Evolutionary conservation across 2,888 invertebrate genomes (phyloP), one percentile per base, ranked within the genome.

Genomic region (Mythimna vitellina): DNA sequence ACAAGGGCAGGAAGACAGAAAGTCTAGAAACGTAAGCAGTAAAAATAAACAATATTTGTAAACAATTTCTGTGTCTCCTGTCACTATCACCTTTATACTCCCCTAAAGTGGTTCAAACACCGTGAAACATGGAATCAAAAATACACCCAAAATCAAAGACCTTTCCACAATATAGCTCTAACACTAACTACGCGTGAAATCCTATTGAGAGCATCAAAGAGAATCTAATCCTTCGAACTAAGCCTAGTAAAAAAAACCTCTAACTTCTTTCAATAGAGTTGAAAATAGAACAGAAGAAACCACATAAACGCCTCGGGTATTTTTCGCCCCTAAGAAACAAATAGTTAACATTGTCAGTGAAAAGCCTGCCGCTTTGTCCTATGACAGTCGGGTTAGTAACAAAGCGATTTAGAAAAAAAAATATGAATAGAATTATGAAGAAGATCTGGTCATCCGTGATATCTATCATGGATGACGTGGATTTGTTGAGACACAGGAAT

Each of bases 131-230:
- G 92, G 88, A 94, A 95, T 96, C 95, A 96, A 96, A 95, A 94
- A 95, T 94, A 94, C 92, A 95, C 94, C 93, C 90, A 87, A 89
- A 94, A 94, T 96, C 95, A 96, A 96, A 95, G 94, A 89, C 90
- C 87, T 91, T 92, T 95, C 92, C 93, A 92, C 92, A 92, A 91
- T 95, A 93, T 93, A 95, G 91, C 93, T 93, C 92, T 91, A 92
- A 89, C 92, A 93, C 94, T 95, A 95, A 95, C 95, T 92, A 95
- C 89, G 92, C 95, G 94, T 95, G 93, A 95, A 95, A 95, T 96
- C 95, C 92, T 92, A 93, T 96, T 95, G 93, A 90, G 91, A 93
- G 91, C 94, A 91, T 95, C 95, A 95, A 95, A 95, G 95, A 93
- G 90, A 80, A 87, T 89, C 88, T 90, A 91, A 92, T 92, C 90